Evolutionary conservation across 2,797 vertebrate genomes (phyloP).

Genomic region (Liparis tanakae): DNA sequence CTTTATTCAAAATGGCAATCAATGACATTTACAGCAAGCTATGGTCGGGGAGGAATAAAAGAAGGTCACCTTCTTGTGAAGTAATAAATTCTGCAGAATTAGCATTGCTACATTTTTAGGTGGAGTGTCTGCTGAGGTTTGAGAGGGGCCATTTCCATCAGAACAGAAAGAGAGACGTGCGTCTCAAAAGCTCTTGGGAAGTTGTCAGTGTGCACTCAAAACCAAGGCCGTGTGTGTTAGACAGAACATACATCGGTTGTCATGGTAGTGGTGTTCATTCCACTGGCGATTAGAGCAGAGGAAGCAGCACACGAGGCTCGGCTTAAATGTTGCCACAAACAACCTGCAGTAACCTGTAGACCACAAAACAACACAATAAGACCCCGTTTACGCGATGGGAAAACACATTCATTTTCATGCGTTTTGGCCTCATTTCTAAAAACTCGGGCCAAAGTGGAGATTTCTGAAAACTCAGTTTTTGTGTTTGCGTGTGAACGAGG

Average conservation of each 20-base stretch:
- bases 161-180: constrained; percentile 8
- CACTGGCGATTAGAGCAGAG: neutral
- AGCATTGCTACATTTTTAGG: neutral
- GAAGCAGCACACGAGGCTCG: neutral
- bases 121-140: neutral
- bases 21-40: neutral
- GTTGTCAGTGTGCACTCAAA: constrained; percentile 38
- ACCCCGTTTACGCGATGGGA: no score
- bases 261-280: constrained; percentile 28
- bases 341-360: constrained; percentile 10
- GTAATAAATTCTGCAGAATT: neutral
- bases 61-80: neutral
- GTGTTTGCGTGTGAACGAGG: no score
- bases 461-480: no score
- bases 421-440: no score
- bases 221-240: constrained; percentile 36
- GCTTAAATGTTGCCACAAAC: constrained; percentile 7
- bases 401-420: no score
- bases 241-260: constrained; percentile 39
- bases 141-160: neutral
- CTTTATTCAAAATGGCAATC: neutral
- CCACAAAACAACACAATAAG: constrained; percentile 3
- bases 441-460: no score
- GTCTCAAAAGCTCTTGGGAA: neutral
- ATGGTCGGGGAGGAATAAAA: neutral